Evolutionary conservation across 2,797 vertebrate species (phyloP), one percentile per base, ranked within the genome.

Genomic region (Diglossa cyanea): DNA sequence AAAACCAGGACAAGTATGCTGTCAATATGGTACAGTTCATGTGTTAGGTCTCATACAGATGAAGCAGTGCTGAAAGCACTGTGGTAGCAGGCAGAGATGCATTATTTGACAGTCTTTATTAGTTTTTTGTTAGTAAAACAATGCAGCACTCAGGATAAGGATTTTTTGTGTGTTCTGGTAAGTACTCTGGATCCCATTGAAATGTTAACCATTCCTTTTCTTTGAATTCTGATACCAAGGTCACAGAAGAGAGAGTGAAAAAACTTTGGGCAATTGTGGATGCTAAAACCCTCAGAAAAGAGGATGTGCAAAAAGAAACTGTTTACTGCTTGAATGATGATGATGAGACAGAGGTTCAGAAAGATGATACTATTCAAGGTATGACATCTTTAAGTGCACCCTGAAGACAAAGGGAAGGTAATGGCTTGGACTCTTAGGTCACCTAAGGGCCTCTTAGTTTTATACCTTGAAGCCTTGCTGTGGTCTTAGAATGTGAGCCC

Each of bases 351-450:
- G 99, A 99, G 96, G 97, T 99, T 96, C 96, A 96, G 74, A 98
- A 90, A 94, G 99, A 99, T 1, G 99, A 99, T 62, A 99, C 97
- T 90, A 98, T 99, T 96, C 99, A 99, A 98, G 99, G 99, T 99
- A 97, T 3, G n/a, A 12, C 16, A 66, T 67, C 51, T 75, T 66
- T 82, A 9, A 73, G 35, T 65, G 25, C 19, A n/a, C 15, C 25
- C 24, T 74, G 53, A 55, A 78, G 61, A 37, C 44, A 88, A 85
- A 55, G 13, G 4, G 4, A 57, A 76, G 48, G 35, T 58, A 54
- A 77, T 70, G 17, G 19, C 35, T 86, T 37, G 5, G 65, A 16
- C 17, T 86, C 10, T 54, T 44, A 53, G 58, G 58, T 78, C 54
- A 53, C 21, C 11, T 33, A 35, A 71, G n/a, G 20, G 30, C 30